Conservation (phyloP, 2,888 invertebrate species). For the Drosophila putrida region DNA sequence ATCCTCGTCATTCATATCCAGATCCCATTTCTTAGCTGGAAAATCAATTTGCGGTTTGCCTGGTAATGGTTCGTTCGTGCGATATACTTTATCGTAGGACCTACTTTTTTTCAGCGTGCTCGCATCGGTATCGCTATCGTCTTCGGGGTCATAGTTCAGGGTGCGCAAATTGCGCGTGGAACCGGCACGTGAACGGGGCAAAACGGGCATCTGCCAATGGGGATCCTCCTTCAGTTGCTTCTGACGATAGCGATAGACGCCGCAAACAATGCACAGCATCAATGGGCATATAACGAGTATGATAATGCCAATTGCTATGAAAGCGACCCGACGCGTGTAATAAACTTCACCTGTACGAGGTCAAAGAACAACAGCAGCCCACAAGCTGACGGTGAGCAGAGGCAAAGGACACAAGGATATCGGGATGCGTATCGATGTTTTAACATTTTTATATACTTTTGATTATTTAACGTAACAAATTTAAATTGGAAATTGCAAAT, state of each 20-base stretch:
- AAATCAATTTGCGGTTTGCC: conserved; percentile 91
- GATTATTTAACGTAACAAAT: too few relatives aligned
- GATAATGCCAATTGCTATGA: conserved; percentile 91
- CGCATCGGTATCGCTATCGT: conserved; percentile 87
- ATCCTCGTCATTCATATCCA: conserved; percentile 89
- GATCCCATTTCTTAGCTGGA: conserved; percentile 92
- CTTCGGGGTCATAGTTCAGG: conserved; percentile 86
- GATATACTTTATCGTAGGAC: conserved; percentile 92
- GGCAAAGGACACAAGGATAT: conserved; percentile 4
- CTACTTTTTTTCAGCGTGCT: conserved; percentile 88
- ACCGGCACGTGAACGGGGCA: conserved; percentile 88
- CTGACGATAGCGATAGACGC: conserved; percentile 88
- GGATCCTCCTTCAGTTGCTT: conserved; percentile 88
- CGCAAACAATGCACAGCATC: conserved; percentile 87
- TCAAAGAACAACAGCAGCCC: conserved; percentile 25
- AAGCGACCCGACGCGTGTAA: conserved; percentile 90
- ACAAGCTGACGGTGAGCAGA: conserved; percentile 7
- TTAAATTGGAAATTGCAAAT: too few relatives aligned
- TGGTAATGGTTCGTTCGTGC: conserved; percentile 92
- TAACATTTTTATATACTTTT: too few relatives aligned
- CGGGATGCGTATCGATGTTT: neutral
- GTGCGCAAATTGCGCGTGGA: conserved; percentile 87
- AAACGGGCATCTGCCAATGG: conserved; percentile 86
- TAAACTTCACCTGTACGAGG: conserved; percentile 87
- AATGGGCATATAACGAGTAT: conserved; percentile 90